A percentile compares a stretch with the other conserved stretches of the same genome.
Conservation (phyloP, 2,113 vertebrate species). For the Phrynocephalus versicolor region DNA sequence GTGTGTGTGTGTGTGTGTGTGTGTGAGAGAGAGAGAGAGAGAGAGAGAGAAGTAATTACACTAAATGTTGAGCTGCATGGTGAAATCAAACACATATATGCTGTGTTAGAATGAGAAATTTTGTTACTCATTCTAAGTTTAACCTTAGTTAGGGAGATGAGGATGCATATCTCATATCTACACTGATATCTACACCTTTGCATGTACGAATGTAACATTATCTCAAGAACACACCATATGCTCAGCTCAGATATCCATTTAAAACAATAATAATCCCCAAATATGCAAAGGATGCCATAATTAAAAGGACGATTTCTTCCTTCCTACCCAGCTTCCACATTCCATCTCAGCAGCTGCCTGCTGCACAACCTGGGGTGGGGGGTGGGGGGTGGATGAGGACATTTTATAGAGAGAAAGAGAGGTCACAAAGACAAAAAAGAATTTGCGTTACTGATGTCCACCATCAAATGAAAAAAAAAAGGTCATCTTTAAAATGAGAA, state of each 20-base stretch:
- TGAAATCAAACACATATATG: background rate
- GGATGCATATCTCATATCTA: background rate
- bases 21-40: background rate
- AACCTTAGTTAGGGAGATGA: background rate
- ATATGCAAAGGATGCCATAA: background rate
- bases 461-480: background rate
- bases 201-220: background rate
- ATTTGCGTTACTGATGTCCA: constrained; percentile 56
- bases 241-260: background rate
- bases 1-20: too few relatives aligned
- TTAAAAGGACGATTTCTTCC: background rate
- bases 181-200: background rate
- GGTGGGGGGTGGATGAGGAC: background rate
- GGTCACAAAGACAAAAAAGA: constrained; percentile 43
- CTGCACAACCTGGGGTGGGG: background rate
- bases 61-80: background rate
- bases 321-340: background rate
- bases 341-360: background rate
- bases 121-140: background rate
- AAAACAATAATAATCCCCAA: background rate
- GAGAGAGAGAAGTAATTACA: background rate
- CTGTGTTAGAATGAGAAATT: background rate
- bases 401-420: constrained; percentile 28
- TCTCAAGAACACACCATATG: background rate
- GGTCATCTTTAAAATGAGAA: background rate